Conservation (phyloP, 2,113 vertebrate genomes). For the Dascyllus trimaculatus region DNA sequence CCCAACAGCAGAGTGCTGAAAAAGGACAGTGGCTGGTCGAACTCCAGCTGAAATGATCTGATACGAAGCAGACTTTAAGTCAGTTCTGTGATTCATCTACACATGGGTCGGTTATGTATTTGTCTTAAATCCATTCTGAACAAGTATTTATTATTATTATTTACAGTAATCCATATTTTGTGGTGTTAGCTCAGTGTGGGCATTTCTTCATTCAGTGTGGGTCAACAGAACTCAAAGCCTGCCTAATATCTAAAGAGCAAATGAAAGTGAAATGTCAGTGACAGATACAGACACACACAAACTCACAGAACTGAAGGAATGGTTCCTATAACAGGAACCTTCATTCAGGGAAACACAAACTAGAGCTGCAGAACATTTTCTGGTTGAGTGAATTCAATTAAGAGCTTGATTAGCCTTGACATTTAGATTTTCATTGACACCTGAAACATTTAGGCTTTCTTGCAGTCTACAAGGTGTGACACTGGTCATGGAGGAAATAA, state of each 20-base stretch:
- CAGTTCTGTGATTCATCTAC: neutral
- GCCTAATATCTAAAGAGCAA: conserved; percentile 11
- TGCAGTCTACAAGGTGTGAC: conserved; percentile 24
- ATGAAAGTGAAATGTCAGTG: neutral
- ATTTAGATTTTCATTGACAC: conserved; percentile 61
- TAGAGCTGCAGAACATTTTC: conserved; percentile 38
- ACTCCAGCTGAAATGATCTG: conserved; percentile 14
- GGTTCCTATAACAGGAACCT: conserved; percentile 21
- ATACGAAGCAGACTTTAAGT: conserved; percentile 4
- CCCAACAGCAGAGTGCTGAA: conserved; percentile 18
- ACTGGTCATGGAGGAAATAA: conserved; percentile 26
- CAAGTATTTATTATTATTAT: neutral
- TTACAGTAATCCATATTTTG: neutral
- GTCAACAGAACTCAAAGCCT: conserved; percentile 6
- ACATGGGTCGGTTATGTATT: neutral
- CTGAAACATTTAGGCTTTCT: conserved; percentile 24
- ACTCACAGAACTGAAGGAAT: neutral
- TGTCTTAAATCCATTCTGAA: neutral
- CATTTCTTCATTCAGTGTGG: conserved; percentile 1
- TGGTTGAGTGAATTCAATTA: conserved; percentile 49
- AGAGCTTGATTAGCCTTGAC: conserved; percentile 49
- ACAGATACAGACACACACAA: neutral
- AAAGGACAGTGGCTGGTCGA: conserved; percentile 8
- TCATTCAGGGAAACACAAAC: conserved; percentile 18
- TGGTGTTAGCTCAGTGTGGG: neutral